A percentile compares a stretch with the other conserved stretches of the same genome.
Conservation (phyloP, 2,888 invertebrate species). For the Epirrhoe tristata region DNA sequence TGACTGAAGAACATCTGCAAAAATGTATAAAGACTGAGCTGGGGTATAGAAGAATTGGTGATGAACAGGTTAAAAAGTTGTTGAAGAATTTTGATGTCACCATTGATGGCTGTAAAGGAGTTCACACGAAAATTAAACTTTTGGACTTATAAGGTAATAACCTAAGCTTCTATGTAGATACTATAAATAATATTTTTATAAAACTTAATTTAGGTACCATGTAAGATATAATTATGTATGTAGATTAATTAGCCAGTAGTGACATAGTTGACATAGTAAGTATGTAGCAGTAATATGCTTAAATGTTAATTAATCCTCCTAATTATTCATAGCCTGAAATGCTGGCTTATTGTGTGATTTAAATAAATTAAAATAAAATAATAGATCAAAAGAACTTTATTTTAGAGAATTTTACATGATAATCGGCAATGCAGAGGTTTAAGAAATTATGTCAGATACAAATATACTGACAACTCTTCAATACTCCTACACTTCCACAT, state of each 20-base stretch:
- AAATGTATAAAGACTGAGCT: slow-evolving; percentile 71
- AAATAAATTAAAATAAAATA: slow-evolving; percentile 44
- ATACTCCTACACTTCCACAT: slow-evolving; percentile 79
- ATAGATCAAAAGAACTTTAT: slow-evolving; percentile 86
- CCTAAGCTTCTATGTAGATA: slow-evolving; percentile 26
- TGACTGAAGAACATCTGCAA: slow-evolving; percentile 61
- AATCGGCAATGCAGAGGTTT: slow-evolving; percentile 84
- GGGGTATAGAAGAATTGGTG: slow-evolving; percentile 45
- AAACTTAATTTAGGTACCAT: slow-evolving; percentile 6
- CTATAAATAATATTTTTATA: slow-evolving; percentile 19
- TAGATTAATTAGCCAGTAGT: slow-evolving; percentile 17
- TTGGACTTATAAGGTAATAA: slow-evolving; percentile 45
- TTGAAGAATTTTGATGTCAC: slow-evolving; percentile 72
- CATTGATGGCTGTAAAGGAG: slow-evolving; percentile 79
- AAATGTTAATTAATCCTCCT: neutral
- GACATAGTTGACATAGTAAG: slow-evolving; percentile 5
- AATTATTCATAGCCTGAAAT: slow-evolving; percentile 2
- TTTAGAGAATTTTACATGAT: slow-evolving; percentile 84
- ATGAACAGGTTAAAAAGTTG: slow-evolving; percentile 55
- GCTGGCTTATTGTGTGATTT: slow-evolving; percentile 14
- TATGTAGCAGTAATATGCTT: slow-evolving; percentile 4
- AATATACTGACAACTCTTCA: slow-evolving; percentile 80
- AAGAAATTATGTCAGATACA: slow-evolving; percentile 81
- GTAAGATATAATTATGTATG: slow-evolving; percentile 13
- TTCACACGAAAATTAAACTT: slow-evolving; percentile 73